Evolutionary conservation across 1,140 invertebrate genomes (phyloP).

Genomic region (Lethrus apterus): DNA sequence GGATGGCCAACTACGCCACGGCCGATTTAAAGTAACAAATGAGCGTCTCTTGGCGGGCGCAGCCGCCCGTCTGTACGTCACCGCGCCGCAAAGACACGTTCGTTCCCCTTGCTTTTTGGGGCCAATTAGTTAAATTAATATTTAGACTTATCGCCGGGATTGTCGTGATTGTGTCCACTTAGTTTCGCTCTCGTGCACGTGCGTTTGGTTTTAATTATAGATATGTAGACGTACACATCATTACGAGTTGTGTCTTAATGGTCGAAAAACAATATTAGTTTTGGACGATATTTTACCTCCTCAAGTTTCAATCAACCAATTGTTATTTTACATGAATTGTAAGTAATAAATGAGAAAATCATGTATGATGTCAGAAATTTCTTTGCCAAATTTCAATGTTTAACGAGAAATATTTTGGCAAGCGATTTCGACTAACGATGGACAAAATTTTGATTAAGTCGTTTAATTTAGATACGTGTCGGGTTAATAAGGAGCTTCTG

Average conservation of each 20-base stretch:
- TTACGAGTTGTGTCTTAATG: too few species aligned
- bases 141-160: conserved; percentile 31
- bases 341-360: too few species aligned
- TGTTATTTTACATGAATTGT: too few species aligned
- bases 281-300: too few species aligned
- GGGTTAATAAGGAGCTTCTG: conserved; percentile 3
- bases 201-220: conserved; percentile 9
- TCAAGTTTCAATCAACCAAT: too few species aligned
- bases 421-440: background rate
- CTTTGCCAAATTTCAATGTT: too few species aligned
- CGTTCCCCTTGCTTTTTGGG: conserved; percentile 26
- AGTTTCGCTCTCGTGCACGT: conserved; percentile 10
- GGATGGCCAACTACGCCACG: conserved; percentile 37
- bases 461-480: conserved; percentile 3
- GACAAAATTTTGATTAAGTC: conserved; percentile 3
- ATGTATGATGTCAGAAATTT: too few species aligned
- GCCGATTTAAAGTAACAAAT: conserved; percentile 42
- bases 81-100: conserved; percentile 32
- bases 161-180: conserved; percentile 7
- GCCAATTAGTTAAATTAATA: conserved; percentile 42
- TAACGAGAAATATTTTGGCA: too few species aligned
- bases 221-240: too few species aligned
- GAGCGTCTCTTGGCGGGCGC: conserved; percentile 33
- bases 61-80: conserved; percentile 31
- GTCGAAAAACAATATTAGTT: too few species aligned